phyloP scores from a whole-genome alignment of 2,113 vertebrate genomes.

The Herpetotheres cachinnans region DNA sequence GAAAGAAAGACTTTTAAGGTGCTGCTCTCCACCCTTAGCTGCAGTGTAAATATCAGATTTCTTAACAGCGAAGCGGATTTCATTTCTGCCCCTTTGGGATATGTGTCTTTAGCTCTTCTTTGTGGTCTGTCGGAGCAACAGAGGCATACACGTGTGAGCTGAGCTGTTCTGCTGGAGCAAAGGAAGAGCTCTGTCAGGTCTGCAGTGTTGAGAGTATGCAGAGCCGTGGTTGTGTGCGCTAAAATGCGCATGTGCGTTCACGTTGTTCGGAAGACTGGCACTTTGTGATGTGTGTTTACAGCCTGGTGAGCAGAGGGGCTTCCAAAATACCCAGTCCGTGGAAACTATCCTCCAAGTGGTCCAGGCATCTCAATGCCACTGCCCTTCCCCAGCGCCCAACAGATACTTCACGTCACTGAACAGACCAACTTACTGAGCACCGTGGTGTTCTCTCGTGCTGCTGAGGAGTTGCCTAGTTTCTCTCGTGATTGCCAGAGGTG shows the following conservation, averaged over 20 bases:
- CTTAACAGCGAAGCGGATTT: background rate
- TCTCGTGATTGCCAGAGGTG: background rate
- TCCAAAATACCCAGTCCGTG: background rate
- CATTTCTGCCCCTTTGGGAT: background rate
- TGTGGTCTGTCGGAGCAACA: background rate
- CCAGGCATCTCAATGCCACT: background rate
- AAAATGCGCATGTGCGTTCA: fast-evolving
- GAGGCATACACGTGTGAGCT: background rate
- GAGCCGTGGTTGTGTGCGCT: background rate
- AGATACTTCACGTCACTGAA: background rate
- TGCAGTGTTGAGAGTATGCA: background rate
- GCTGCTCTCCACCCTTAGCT: background rate
- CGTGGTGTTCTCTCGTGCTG: background rate
- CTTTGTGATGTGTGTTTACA: background rate
- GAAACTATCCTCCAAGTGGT: background rate
- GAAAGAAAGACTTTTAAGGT: background rate
- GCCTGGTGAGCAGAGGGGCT: background rate
- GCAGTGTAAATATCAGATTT: background rate
- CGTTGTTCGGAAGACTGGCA: background rate
- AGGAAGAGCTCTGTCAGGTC: background rate
- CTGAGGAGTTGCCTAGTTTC: background rate
- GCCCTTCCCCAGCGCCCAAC: background rate
- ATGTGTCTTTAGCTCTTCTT: background rate
- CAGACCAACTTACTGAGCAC: background rate
- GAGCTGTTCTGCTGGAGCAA: background rate